Evolutionary conservation across 2,888 invertebrate species (phyloP).

Genomic region (Tetramorium bicarinatum): DNA sequence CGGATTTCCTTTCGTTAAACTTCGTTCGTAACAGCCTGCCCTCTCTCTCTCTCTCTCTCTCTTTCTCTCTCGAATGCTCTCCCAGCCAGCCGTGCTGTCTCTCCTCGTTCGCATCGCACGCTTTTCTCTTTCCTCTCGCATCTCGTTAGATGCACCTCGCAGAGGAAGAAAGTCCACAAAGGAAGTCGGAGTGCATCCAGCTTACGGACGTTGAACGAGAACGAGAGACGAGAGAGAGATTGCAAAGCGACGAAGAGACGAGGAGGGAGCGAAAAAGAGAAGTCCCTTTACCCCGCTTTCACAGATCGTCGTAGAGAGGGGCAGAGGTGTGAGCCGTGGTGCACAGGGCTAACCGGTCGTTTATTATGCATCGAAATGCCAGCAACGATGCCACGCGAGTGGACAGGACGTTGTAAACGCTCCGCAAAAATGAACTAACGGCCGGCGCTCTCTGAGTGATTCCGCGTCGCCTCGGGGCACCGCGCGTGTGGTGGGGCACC

Average conservation of each 20-base stretch:
- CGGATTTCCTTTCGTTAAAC: conserved; percentile 82
- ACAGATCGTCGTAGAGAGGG: conserved; percentile 38
- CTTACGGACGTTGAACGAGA: conserved; percentile 60
- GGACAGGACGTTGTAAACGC: conserved; percentile 85
- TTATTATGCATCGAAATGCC: conserved; percentile 86
- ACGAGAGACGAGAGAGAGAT: conserved; percentile 56
- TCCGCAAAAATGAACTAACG: conserved; percentile 82
- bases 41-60: conserved; percentile 37
- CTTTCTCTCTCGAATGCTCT: conserved; percentile 16
- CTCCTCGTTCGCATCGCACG: conserved; percentile 45
- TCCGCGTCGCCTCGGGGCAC: conserved; percentile 83
- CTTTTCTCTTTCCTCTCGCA: conserved; percentile 64
- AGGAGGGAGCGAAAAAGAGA: conserved; percentile 36
- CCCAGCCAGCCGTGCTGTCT: conserved; percentile 41
- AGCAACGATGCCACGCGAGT: conserved; percentile 85
- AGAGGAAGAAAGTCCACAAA: conserved; percentile 69
- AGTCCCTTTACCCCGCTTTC: conserved; percentile 32
- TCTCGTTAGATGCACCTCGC: conserved; percentile 74
- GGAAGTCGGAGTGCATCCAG: conserved; percentile 65
- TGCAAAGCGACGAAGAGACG: conserved; percentile 21
- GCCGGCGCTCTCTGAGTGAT: conserved; percentile 83
- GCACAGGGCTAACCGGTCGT: conserved; percentile 84
- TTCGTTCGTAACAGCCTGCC: conserved; percentile 66
- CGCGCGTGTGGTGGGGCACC: conserved; percentile 61
- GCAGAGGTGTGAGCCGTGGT: conserved; percentile 82